phyloP scores from a whole-genome alignment of 2,113 vertebrate species.

The Loxodonta africana region DNA sequence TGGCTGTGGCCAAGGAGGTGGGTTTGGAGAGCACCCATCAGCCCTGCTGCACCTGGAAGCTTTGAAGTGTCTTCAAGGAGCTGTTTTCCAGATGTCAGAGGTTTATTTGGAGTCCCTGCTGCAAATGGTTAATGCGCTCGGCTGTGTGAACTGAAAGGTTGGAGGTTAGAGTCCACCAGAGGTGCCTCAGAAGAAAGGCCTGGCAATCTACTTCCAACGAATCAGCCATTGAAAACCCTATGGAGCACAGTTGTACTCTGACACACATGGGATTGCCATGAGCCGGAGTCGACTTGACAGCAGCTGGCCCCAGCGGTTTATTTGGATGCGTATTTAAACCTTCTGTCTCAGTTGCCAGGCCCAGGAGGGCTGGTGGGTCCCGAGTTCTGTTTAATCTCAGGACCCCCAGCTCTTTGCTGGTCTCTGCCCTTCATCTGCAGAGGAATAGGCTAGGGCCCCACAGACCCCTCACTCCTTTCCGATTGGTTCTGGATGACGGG shows the following conservation, averaged over 20 bases:
- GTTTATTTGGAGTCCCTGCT: not conserved
- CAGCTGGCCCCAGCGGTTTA: not conserved
- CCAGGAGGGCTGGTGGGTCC: not conserved
- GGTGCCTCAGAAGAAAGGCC: not conserved
- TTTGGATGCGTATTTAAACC: rapidly evolving
- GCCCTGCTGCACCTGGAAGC: not conserved
- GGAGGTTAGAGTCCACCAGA: not conserved
- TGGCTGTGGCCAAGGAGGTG: not conserved
- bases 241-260: not conserved
- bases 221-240: too few species aligned
- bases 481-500: not conserved
- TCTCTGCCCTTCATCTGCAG: not conserved
- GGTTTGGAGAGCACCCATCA: not conserved
- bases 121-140: not conserved
- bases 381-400: not conserved
- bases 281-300: not conserved
- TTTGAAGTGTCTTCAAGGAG: not conserved
- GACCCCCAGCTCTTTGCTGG: rapidly evolving
- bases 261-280: not conserved
- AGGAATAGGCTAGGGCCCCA: not conserved
- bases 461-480: not conserved
- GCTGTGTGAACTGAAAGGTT: not conserved
- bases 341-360: not conserved
- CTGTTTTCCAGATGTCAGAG: rapidly evolving
- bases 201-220: not conserved